These are phyloP conservation scores for Calycopis cecrops DNA, from an alignment of 1,140 invertebrate genomes.

Conservation along the genomic window DNA sequence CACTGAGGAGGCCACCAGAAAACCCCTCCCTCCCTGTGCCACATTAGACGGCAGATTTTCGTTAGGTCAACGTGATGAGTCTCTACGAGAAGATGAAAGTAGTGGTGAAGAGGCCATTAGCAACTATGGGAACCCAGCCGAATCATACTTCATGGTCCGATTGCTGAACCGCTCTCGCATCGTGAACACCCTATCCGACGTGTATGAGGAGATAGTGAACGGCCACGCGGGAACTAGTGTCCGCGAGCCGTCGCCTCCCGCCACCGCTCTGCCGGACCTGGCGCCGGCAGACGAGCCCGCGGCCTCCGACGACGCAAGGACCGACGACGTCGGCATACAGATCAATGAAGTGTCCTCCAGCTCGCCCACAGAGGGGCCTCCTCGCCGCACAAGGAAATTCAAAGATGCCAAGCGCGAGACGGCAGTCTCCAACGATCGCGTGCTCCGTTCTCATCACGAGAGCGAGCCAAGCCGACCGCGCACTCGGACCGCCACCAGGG, in stretches of 20 bases:
- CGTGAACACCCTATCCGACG: conserved; percentile 56
- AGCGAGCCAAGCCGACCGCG: conserved; percentile 42
- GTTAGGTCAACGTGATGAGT: conserved; percentile 30
- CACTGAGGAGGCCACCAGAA: conserved; percentile 26
- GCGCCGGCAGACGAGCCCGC: conserved; percentile 19
- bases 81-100: conserved; percentile 26
- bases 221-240: conserved; percentile 21
- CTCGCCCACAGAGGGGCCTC: conserved; percentile 60
- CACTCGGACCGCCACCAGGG: conserved; percentile 36
- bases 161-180: conserved; percentile 55
- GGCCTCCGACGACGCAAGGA: conserved; percentile 20
- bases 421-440: conserved; percentile 43
- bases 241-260: conserved; percentile 30
- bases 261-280: conserved; percentile 30
- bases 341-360: conserved; percentile 78
- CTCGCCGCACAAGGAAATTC: conserved; percentile 36
- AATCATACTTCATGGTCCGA: conserved; percentile 68
- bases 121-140: conserved; percentile 69
- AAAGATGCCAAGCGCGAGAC: conserved; percentile 27
- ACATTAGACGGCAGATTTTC: conserved; percentile 51
- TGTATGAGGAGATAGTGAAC: conserved; percentile 53
- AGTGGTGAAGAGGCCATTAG: conserved; percentile 41
- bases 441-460: conserved; percentile 62
- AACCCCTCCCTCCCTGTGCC: conserved; percentile 49
- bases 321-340: conserved; percentile 71